A percentile compares a stretch with the other conserved stretches of the same genome.
These are phyloP conservation scores for Conistra vaccinii DNA, from an alignment of 2,888 invertebrate genomes.

Conservation along the genomic window DNA sequence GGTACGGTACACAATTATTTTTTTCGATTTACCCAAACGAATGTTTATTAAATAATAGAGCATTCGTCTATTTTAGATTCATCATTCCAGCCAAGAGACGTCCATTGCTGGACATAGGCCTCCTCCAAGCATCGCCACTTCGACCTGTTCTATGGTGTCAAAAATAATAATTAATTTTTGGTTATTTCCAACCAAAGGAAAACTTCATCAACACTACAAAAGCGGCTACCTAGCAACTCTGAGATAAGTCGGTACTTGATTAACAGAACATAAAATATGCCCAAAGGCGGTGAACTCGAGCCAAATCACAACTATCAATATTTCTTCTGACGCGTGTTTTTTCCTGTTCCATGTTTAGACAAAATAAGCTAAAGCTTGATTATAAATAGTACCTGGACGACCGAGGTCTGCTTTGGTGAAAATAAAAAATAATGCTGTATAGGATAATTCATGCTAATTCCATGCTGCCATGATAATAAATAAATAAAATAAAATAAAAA, in stretches of 20 bases:
- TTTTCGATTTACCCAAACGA: neutral
- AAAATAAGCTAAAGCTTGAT: neutral
- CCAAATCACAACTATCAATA: constrained; percentile 21
- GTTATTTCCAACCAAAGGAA: neutral
- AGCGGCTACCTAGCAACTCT: neutral
- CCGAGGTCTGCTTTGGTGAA: too few relatives aligned
- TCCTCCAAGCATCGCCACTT: too few relatives aligned
- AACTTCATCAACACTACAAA: neutral
- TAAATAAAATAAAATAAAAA: too few relatives aligned
- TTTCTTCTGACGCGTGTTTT: constrained; percentile 8
- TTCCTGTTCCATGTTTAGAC: neutral
- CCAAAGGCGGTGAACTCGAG: neutral
- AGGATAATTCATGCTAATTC: too few relatives aligned
- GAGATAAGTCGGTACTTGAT: neutral
- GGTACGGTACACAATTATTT: neutral
- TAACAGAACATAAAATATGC: neutral
- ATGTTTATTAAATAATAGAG: neutral
- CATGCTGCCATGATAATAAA: too few relatives aligned
- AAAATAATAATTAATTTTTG: neutral
- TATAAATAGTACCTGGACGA: neutral
- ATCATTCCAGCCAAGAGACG: neutral
- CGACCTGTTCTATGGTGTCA: neutral
- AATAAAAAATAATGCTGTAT: too few relatives aligned
- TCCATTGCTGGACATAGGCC: too few relatives aligned
- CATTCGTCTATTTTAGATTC: neutral